Evolutionary conservation across 2,888 invertebrate species (phyloP).

Genomic region (Salticus scenicus): DNA sequence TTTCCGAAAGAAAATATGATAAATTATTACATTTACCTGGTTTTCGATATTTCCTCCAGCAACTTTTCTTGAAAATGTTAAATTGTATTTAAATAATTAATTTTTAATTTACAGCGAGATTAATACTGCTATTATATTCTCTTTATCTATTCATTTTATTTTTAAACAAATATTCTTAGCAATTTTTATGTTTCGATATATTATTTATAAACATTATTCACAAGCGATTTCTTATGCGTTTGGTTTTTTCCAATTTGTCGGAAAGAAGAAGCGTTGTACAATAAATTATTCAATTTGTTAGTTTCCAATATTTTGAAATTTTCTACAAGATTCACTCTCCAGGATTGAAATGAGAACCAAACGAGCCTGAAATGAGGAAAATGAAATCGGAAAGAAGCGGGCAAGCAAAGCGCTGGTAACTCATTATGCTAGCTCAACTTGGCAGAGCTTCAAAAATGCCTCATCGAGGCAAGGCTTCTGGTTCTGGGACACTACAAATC

Average conservation of each 20-base stretch:
- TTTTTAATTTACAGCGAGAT: too few relatives aligned
- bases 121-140: too few relatives aligned
- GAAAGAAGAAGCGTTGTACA: not conserved
- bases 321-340: slow-evolving; percentile 8
- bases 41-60: too few relatives aligned
- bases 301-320: slow-evolving; percentile 2
- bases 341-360: slow-evolving; percentile 12
- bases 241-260: not conserved
- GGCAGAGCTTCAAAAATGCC: slow-evolving; percentile 12
- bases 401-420: not conserved
- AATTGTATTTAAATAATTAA: too few relatives aligned
- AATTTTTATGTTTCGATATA: too few relatives aligned
- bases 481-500: not conserved
- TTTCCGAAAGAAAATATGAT: too few relatives aligned
- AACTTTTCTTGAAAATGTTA: too few relatives aligned
- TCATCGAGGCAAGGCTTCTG: not conserved
- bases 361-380: slow-evolving; percentile 10
- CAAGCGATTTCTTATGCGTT: too few relatives aligned
- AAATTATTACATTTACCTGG: too few relatives aligned
- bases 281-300: slow-evolving; percentile 14
- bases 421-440: slow-evolving; percentile 9
- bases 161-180: too few relatives aligned
- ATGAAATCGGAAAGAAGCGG: slow-evolving; percentile 9
- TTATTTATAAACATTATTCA: too few relatives aligned
- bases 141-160: too few relatives aligned